phyloP scores from a whole-genome alignment of 2,888 invertebrate genomes.

The Dynastes maya region DNA sequence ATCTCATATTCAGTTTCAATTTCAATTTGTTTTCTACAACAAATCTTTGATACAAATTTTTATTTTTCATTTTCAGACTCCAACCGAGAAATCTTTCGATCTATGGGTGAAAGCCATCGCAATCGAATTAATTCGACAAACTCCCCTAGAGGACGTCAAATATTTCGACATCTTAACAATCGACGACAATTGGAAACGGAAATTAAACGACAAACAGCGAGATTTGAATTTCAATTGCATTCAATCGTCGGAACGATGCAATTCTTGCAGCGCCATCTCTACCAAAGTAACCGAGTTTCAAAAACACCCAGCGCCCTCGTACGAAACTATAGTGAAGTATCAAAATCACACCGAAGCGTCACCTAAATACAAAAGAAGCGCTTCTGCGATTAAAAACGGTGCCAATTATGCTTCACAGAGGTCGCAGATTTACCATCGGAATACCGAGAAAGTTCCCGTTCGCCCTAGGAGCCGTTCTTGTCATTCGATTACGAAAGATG shows the following conservation, averaged over 20 bases:
- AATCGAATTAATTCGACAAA: constrained; percentile 83
- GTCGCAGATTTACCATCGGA: constrained; percentile 29
- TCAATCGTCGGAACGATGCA: constrained; percentile 27
- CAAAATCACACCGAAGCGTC: constrained; percentile 19
- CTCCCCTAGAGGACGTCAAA: constrained; percentile 81
- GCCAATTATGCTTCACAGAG: constrained; percentile 10
- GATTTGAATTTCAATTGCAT: constrained; percentile 64
- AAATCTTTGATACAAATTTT: too few relatives aligned
- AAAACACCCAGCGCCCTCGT: not conserved
- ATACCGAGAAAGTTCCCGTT: constrained; percentile 8
- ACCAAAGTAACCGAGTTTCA: not conserved
- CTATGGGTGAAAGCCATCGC: constrained; percentile 84
- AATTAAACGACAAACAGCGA: constrained; percentile 59
- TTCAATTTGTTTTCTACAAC: too few relatives aligned
- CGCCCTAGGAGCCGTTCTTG: constrained; percentile 45
- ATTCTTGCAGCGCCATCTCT: constrained; percentile 48
- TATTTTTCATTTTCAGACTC: constrained; percentile 74
- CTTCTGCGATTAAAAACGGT: not conserved
- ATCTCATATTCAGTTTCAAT: too few relatives aligned
- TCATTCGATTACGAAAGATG: constrained; percentile 42
- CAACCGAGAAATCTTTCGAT: constrained; percentile 80
- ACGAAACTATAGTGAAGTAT: constrained; percentile 5
- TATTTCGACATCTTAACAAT: constrained; percentile 81
- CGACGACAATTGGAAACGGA: constrained; percentile 68
- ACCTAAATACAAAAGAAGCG: constrained; percentile 19